A percentile compares a stretch with the other conserved stretches of the same genome.
These are phyloP conservation scores for Dendrocincla fuliginosa DNA, from an alignment of 2,797 vertebrate genomes.

Conservation along the genomic window DNA sequence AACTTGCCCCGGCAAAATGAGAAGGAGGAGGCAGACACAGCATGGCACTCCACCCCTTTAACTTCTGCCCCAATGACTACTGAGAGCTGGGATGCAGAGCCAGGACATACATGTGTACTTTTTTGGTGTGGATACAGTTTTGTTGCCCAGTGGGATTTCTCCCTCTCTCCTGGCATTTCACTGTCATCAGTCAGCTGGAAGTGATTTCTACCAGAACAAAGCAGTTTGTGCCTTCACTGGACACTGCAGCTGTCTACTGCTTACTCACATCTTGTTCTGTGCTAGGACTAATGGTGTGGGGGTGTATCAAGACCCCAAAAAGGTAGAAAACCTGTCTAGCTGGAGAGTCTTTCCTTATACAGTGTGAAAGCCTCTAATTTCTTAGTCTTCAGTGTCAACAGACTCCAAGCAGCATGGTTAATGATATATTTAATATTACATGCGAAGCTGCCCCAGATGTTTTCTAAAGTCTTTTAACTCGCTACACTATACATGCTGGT, in stretches of 20 bases:
- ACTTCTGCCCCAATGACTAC: neutral
- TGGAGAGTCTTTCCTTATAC: neutral
- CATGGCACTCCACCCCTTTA: neutral
- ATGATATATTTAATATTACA: neutral
- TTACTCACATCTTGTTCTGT: neutral
- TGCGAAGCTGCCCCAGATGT: neutral
- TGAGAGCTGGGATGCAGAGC: rapidly evolving
- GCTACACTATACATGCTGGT: neutral
- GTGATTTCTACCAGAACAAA: neutral
- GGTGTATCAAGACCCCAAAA: neutral
- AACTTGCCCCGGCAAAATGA: rapidly evolving
- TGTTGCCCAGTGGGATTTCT: neutral
- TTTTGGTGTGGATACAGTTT: neutral
- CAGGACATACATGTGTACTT: neutral
- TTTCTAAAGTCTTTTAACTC: neutral
- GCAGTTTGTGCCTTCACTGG: neutral
- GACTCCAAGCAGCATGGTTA: neutral
- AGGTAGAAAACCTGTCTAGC: neutral
- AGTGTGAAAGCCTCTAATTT: neutral
- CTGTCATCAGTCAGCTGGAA: neutral
- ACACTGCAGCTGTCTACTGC: neutral
- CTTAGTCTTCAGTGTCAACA: neutral
- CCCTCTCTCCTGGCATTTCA: neutral
- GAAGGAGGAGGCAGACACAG: neutral
- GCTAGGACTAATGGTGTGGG: neutral